phyloP scores from a whole-genome alignment of 2,797 vertebrate genomes.

The Lophotriccus pileatus region DNA sequence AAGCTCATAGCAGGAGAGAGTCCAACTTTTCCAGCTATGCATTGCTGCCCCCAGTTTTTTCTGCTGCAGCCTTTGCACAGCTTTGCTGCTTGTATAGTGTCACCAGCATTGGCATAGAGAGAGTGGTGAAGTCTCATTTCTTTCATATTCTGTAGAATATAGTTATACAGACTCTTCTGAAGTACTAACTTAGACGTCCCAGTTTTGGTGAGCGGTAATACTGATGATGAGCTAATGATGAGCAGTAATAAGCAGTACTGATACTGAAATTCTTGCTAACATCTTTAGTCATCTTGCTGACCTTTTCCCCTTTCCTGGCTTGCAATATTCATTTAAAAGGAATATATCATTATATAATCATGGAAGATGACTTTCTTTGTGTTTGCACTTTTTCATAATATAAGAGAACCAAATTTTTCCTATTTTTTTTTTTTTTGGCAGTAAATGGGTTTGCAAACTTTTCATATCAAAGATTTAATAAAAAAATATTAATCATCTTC shows the following conservation, averaged over 20 bases:
- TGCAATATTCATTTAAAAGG: conserved; percentile 11
- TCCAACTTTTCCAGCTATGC: neutral
- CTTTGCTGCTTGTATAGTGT: neutral
- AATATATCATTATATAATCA: conserved; percentile 21
- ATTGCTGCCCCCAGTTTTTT: neutral
- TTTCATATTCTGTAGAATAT: neutral
- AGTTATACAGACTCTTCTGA: neutral
- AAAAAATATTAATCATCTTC: conserved; percentile 39
- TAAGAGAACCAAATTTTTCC: neutral
- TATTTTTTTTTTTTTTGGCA: neutral
- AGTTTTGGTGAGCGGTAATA: neutral
- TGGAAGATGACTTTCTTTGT: neutral
- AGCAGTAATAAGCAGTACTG: neutral
- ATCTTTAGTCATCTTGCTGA: conserved; percentile 16
- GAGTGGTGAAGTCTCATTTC: neutral
- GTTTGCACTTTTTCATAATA: neutral
- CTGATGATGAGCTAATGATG: neutral
- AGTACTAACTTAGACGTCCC: neutral
- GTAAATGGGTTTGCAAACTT: neutral
- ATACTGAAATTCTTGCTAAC: conserved; percentile 23
- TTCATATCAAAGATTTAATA: conserved; percentile 32
- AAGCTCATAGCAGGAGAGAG: neutral
- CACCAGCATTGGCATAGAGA: neutral
- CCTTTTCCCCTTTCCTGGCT: neutral
- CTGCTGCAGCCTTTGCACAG: neutral